A percentile compares a stretch with the other conserved stretches of the same genome.
Evolutionary conservation across 2,113 vertebrate genomes (phyloP).

Genomic region (Phoxinus phoxinus): DNA sequence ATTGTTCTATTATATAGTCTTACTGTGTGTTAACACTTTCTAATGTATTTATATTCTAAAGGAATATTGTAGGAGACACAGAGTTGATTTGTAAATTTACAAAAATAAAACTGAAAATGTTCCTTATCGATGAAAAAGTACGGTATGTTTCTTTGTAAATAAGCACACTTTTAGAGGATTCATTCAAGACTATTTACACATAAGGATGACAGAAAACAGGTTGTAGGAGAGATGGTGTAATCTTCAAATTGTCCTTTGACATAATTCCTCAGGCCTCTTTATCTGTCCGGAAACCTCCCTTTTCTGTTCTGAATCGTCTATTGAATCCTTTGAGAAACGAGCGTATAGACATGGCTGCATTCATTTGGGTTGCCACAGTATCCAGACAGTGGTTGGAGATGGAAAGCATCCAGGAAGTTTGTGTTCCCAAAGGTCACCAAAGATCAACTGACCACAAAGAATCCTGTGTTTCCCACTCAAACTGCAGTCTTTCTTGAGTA

Average conservation of each 20-base stretch:
- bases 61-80: not conserved
- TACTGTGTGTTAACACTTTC: not conserved
- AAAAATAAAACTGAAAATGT: not conserved
- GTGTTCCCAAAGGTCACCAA: slow-evolving; percentile 30
- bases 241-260: not conserved
- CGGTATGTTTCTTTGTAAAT: too few species aligned
- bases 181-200: not conserved
- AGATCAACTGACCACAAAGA: slow-evolving; percentile 44
- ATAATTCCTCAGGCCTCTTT: not conserved
- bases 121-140: not conserved
- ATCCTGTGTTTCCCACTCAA: not conserved
- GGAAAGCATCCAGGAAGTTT: slow-evolving; percentile 35
- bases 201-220: not conserved
- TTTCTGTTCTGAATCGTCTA: slow-evolving; percentile 12
- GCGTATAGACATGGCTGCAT: slow-evolving; percentile 16
- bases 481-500: not conserved
- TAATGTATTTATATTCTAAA: not conserved
- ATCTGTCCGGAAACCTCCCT: not conserved
- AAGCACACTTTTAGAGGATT: not conserved
- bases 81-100: not conserved
- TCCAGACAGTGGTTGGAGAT: slow-evolving; percentile 20
- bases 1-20: not conserved
- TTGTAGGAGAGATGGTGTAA: not conserved
- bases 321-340: slow-evolving; percentile 19
- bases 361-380: slow-evolving; percentile 28